Base-by-base conservation (phyloP, 2,888 invertebrate species). In the Adineta ricciae region DNA sequence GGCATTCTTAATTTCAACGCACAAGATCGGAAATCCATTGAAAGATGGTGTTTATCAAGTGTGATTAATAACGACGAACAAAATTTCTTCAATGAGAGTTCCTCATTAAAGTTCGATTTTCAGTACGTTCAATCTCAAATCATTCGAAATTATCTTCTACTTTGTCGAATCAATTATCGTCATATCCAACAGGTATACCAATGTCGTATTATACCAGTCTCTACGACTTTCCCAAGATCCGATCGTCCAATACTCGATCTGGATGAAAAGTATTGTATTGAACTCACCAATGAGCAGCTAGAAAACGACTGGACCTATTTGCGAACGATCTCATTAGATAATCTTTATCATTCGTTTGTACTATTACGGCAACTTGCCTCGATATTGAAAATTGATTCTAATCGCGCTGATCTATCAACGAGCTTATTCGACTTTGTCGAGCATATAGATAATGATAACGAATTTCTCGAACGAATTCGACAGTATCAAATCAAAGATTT, bases 41-140 rank as follows among this genome's bases (percentile, higher is more conserved):
- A 64, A 64, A 64, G n/a, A n/a, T n/a, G n/a, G n/a, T n/a, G n/a
- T n/a, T 64, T 64, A 64, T 64, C 64, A 32, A 27, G 64, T 64
- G 64, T 32, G n/a, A 64, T 64, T 9, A 64, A 16, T 64, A 64
- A 5, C 32, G 64, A 64, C 32, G 32, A 5, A 64, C 27, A 64
- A 32, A 64, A 64, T 64, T 32, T 64, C 16, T 64, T 64, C 32
- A 64, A 64, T 32, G 64, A 64, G 32, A 64, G 32, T 64, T 64
- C 16, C 4, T 64, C 46, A 46, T 8, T 72, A 4, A 36, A 72
- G 16, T 72, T 72, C 27, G 36, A 72, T 72, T 72, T 72, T 72
- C 27, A 3, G 19, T 72, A 72, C 19, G 11, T 72, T 72, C 72
- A 72, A 72, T 72, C 36, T 27, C 36, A 19, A 4, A 72, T 72